A percentile compares a stretch with the other conserved stretches of the same genome.
Conservation (phyloP, 1,140 invertebrate genomes). For the Achatina immaculata region DNA sequence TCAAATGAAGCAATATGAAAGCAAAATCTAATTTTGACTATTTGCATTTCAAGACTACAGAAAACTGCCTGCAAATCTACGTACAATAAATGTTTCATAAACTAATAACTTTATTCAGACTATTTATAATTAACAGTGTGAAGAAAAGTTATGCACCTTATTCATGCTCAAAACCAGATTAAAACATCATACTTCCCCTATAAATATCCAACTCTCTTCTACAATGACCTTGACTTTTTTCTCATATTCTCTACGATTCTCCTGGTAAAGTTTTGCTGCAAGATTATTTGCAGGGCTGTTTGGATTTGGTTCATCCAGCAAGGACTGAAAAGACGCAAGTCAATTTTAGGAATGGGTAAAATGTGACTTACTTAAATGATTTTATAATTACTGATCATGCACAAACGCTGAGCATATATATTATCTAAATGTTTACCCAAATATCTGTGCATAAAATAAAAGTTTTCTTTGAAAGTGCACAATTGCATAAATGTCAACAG, state of each 20-base stretch:
- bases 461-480: background rate
- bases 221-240: conserved; percentile 70
- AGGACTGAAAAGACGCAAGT: conserved; percentile 61
- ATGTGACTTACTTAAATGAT: background rate
- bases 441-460: background rate
- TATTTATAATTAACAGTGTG: no score
- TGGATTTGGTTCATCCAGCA: conserved; percentile 72
- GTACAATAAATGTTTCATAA: no score
- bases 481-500: background rate
- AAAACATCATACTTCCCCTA: conserved; percentile 50
- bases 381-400: background rate
- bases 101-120: no score
- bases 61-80: no score
- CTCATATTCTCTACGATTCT: conserved; percentile 71
- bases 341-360: conserved; percentile 10
- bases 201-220: conserved; percentile 71
- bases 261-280: conserved; percentile 71
- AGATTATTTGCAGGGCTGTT: conserved; percentile 72
- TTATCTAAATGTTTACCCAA: background rate
- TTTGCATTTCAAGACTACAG: no score
- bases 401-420: background rate
- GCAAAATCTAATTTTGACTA: no score
- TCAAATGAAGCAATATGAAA: no score
- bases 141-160: background rate
- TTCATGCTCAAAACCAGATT: background rate